A percentile compares a stretch with the other conserved stretches of the same genome.
Conservation (phyloP, 2,797 vertebrate species). For the Takifugu rubripes region DNA sequence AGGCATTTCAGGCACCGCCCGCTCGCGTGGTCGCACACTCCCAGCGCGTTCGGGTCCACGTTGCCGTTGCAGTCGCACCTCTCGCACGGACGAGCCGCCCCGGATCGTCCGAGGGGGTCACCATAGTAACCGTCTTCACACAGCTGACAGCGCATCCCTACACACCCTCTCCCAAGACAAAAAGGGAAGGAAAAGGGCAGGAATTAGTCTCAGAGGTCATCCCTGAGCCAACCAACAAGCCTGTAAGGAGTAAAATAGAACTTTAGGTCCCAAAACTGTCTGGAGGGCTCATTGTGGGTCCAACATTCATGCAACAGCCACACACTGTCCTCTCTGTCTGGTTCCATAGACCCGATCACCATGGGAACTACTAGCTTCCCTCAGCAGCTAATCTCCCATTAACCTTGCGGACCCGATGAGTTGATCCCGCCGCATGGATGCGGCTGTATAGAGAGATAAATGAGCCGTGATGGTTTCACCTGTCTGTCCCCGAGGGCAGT, state of each 20-base stretch:
- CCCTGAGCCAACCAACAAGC: not conserved
- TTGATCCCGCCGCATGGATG: not conserved
- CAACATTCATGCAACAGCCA: not conserved
- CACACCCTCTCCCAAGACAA: not conserved
- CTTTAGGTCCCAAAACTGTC: not conserved
- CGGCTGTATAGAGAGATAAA: not conserved
- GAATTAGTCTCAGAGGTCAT: conserved; percentile 17
- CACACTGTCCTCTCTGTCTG: not conserved
- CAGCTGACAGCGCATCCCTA: conserved; percentile 86
- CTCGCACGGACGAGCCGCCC: conserved; percentile 65
- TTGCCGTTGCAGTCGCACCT: conserved; percentile 84
- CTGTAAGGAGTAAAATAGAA: conserved; percentile 25
- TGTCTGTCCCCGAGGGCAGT: conserved; percentile 84
- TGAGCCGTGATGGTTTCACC: conserved; percentile 68
- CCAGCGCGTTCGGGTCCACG: conserved; percentile 84
- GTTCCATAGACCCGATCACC: not conserved
- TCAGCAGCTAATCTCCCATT: not conserved
- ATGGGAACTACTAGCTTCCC: not conserved
- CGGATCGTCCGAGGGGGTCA: conserved; percentile 82
- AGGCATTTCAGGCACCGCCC: conserved; percentile 87
- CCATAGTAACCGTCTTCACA: conserved; percentile 91
- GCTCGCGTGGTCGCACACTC: conserved; percentile 81
- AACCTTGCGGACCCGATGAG: not conserved
- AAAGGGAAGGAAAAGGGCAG: conserved; percentile 11
- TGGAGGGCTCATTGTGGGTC: not conserved